Percentiles rank a stretch among this genome's conserved stretches.
Evolutionary conservation across 2,888 invertebrate species (phyloP).

Genomic region (Pachydiplax longipennis): DNA sequence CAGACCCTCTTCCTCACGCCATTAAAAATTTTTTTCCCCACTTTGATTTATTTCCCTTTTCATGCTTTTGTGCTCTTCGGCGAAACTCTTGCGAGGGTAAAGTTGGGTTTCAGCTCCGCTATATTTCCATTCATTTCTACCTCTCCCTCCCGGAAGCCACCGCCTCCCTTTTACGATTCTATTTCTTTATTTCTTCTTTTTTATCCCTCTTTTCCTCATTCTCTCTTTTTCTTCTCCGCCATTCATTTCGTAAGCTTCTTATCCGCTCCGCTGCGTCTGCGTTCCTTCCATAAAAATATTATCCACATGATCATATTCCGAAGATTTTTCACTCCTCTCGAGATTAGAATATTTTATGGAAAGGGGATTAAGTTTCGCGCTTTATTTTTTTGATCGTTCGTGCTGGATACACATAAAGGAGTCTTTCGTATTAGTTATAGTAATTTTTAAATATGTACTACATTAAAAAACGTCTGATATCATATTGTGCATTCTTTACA

Average conservation of each 20-base stretch:
- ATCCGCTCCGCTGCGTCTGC: not conserved
- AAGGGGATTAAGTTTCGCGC: too few relatives aligned
- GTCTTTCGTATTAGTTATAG: too few relatives aligned
- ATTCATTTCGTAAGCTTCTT: not conserved
- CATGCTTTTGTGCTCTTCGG: slow-evolving; percentile 29
- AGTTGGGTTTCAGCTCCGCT: not conserved
- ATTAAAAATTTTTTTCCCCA: not conserved
- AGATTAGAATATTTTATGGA: not conserved
- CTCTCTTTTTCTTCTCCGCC: not conserved
- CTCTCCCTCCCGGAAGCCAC: not conserved
- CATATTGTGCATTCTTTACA: too few relatives aligned
- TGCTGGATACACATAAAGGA: too few relatives aligned
- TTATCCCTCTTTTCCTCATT: not conserved
- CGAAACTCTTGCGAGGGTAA: not conserved
- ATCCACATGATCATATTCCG: not conserved
- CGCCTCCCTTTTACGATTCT: too few relatives aligned
- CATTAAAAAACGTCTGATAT: too few relatives aligned
- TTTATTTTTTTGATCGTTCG: too few relatives aligned
- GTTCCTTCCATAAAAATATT: not conserved
- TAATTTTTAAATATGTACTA: too few relatives aligned
- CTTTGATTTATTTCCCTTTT: slow-evolving; percentile 29
- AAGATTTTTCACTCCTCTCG: not conserved
- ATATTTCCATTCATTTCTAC: not conserved
- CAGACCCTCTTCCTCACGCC: not conserved
- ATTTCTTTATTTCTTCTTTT: not conserved